Conservation (phyloP, 2,888 invertebrate genomes). For the Drosophila ustulata region DNA sequence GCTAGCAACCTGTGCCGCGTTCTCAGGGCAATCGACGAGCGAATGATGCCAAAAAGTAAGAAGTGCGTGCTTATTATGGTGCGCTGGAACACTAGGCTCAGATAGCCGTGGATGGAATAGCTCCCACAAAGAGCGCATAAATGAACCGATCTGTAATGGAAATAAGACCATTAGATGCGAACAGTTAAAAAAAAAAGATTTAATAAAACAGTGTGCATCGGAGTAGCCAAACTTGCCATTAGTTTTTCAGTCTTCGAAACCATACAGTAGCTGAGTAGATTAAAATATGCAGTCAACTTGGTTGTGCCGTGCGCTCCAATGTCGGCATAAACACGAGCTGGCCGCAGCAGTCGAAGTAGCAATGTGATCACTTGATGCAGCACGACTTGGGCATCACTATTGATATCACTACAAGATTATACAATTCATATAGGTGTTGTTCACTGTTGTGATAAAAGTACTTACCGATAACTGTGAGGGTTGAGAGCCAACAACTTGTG, state of each 20-base stretch:
- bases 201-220: no score
- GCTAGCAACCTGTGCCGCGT: constrained; percentile 94
- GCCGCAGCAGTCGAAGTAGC: constrained; percentile 90
- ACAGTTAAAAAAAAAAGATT: no score
- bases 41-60: constrained; percentile 97
- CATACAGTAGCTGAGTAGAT: constrained; percentile 95
- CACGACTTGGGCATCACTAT: constrained; percentile 87
- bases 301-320: constrained; percentile 94
- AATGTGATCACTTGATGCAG: constrained; percentile 90
- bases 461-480: constrained; percentile 80
- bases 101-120: constrained; percentile 97
- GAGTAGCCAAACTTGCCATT: constrained; percentile 88
- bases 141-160: constrained; percentile 93
- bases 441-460: background rate
- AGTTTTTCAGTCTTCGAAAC: constrained; percentile 95
- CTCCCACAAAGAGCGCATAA: constrained; percentile 96
- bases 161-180: background rate
- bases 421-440: background rate
- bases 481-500: constrained; percentile 83
- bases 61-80: constrained; percentile 97
- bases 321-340: constrained; percentile 94
- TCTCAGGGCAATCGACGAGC: constrained; percentile 96
- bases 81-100: constrained; percentile 97
- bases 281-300: constrained; percentile 96
- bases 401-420: constrained; percentile 83